These are phyloP conservation scores for Cyrtonyx montezumae DNA, from an alignment of 2,113 vertebrate genomes.

Conservation along the genomic window DNA sequence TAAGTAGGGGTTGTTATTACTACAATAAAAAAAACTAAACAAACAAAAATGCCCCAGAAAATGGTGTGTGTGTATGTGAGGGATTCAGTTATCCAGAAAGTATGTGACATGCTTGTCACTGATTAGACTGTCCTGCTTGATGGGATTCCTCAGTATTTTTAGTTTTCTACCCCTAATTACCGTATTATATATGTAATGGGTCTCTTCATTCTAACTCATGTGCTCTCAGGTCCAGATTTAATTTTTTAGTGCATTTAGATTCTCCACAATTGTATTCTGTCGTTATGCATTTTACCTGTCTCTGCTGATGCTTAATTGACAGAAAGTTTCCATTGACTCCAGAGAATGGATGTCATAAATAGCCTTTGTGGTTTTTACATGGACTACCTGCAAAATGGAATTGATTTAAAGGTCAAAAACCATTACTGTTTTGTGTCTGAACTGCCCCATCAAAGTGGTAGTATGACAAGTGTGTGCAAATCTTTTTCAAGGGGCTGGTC, in stretches of 20 bases:
- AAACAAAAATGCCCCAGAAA: neutral
- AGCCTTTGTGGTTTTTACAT: conserved; percentile 35
- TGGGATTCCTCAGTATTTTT: conserved; percentile 72
- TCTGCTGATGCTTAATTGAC: conserved; percentile 57
- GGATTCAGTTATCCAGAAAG: conserved; percentile 72
- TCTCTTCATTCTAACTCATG: conserved; percentile 66
- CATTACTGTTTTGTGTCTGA: conserved; percentile 11
- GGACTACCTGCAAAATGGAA: conserved; percentile 45
- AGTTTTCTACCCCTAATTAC: conserved; percentile 56
- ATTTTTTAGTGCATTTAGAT: conserved; percentile 48
- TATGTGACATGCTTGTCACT: conserved; percentile 68
- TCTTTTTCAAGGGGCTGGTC: neutral
- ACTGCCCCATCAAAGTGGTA: conserved; percentile 39
- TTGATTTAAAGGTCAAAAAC: conserved; percentile 63
- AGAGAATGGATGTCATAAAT: conserved; percentile 6
- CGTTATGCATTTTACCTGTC: conserved; percentile 59
- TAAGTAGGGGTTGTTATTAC: conserved; percentile 73
- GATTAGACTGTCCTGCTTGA: conserved; percentile 77
- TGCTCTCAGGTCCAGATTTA: conserved; percentile 63
- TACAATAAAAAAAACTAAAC: neutral
- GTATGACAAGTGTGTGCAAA: conserved; percentile 31
- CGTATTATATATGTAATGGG: conserved; percentile 60
- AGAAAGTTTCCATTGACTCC: conserved; percentile 50
- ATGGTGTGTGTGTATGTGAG: neutral
- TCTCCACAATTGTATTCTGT: conserved; percentile 56